Evolutionary conservation across 2,797 vertebrate species (phyloP).

Genomic region (Falco cherrug): DNA sequence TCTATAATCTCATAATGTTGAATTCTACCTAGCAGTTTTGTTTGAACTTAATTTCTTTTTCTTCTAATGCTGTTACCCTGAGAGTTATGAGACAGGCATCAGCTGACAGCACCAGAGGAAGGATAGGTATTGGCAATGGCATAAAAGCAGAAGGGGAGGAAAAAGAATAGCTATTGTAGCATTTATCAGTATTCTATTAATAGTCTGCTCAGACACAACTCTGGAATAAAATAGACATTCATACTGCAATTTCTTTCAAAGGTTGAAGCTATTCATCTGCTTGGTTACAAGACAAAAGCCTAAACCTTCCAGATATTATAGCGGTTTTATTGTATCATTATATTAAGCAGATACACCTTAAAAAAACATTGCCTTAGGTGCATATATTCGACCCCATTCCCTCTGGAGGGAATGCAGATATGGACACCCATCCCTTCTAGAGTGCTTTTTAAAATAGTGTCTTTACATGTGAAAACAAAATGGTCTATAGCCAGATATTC

Average conservation of each 20-base stretch:
- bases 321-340: neutral
- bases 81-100: conserved; percentile 70
- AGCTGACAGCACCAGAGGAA: conserved; percentile 61
- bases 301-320: neutral
- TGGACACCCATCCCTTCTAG: neutral
- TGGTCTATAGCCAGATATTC: neutral
- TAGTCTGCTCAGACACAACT: conserved; percentile 55
- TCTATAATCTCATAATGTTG: conserved; percentile 39
- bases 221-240: conserved; percentile 62
- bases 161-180: conserved; percentile 49
- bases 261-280: conserved; percentile 61
- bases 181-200: conserved; percentile 70
- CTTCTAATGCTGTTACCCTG: conserved; percentile 54
- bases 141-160: conserved; percentile 65
- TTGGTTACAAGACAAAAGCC: conserved; percentile 33
- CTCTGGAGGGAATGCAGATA: neutral
- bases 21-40: conserved; percentile 73
- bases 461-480: neutral
- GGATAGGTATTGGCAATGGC: conserved; percentile 65
- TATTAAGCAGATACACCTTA: neutral
- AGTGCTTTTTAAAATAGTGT: neutral
- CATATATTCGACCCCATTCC: neutral
- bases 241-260: conserved; percentile 52
- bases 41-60: conserved; percentile 73
- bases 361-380: neutral